Conservation (phyloP, 2,113 vertebrate genomes). For the Solea solea region DNA sequence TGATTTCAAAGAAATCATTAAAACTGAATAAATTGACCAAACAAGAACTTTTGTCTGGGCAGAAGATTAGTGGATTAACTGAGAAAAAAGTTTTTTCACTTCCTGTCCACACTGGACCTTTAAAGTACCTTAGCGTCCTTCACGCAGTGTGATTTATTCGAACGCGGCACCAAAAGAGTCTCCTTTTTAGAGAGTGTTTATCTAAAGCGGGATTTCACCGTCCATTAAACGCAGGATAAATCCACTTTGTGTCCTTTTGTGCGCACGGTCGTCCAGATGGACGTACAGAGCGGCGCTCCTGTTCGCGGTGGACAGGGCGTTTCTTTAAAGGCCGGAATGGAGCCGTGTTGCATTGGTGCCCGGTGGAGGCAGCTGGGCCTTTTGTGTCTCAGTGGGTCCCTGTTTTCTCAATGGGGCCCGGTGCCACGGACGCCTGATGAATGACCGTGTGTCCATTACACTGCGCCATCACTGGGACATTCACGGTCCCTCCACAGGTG, state of each 20-base stretch:
- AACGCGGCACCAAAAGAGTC: constrained; percentile 14
- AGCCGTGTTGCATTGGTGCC: constrained; percentile 63
- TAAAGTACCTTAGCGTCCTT: not conserved
- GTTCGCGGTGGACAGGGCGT: constrained; percentile 36
- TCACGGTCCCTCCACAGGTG: constrained; percentile 73
- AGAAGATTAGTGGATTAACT: too few species aligned
- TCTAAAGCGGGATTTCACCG: constrained; percentile 29
- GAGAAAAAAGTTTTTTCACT: too few species aligned
- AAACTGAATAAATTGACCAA: too few species aligned
- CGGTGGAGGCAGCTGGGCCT: constrained; percentile 71
- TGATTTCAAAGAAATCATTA: too few species aligned
- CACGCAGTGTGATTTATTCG: not conserved
- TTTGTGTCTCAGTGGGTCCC: constrained; percentile 70
- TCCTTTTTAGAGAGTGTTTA: constrained; percentile 26
- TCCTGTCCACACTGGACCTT: not conserved
- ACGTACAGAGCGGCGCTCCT: constrained; percentile 51
- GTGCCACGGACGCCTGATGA: constrained; percentile 71
- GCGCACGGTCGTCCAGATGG: constrained; percentile 35
- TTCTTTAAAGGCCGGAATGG: constrained; percentile 66
- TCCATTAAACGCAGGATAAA: constrained; percentile 65
- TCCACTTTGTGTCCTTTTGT: constrained; percentile 59
- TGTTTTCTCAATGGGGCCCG: constrained; percentile 62
- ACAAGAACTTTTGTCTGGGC: too few species aligned
- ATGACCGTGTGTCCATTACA: constrained; percentile 66
- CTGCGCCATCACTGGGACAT: constrained; percentile 66